Conservation (phyloP, 1,140 invertebrate genomes). For the Tribolium madens region DNA sequence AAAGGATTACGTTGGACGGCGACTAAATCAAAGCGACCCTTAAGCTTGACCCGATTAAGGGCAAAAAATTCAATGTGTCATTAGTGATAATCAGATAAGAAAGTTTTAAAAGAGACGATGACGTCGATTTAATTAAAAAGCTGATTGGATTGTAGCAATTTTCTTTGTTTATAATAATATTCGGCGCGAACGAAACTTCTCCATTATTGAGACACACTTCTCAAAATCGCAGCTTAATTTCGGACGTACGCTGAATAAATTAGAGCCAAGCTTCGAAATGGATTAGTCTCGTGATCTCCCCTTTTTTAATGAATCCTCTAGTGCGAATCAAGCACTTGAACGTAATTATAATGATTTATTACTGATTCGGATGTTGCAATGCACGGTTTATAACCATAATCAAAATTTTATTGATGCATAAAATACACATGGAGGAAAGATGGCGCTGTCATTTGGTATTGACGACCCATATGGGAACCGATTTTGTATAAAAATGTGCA, state of each 20-base stretch:
- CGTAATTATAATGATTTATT: neutral
- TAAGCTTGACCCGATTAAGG: constrained; percentile 9
- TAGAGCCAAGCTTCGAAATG: constrained; percentile 4
- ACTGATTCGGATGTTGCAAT: neutral
- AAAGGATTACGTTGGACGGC: constrained; percentile 13
- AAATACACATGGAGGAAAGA: neutral
- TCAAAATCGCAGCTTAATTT: constrained; percentile 11
- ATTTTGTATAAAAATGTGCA: neutral
- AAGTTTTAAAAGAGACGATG: neutral
- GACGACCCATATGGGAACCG: neutral
- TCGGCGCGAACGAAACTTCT: neutral
- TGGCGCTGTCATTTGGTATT: neutral
- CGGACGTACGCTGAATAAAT: constrained; percentile 13
- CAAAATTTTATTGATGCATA: neutral
- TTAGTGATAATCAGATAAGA: constrained; percentile 7
- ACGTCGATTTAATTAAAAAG: neutral
- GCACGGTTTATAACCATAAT: neutral
- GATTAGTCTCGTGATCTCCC: neutral
- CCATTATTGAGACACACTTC: neutral
- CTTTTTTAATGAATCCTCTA: neutral
- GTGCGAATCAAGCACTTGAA: neutral
- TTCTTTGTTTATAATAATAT: neutral
- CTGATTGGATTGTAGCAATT: neutral
- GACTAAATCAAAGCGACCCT: constrained; percentile 23
- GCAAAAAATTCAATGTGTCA: constrained; percentile 7